These are phyloP conservation scores for Xestia xanthographa DNA, from an alignment of 2,888 invertebrate genomes.

Conservation along the genomic window DNA sequence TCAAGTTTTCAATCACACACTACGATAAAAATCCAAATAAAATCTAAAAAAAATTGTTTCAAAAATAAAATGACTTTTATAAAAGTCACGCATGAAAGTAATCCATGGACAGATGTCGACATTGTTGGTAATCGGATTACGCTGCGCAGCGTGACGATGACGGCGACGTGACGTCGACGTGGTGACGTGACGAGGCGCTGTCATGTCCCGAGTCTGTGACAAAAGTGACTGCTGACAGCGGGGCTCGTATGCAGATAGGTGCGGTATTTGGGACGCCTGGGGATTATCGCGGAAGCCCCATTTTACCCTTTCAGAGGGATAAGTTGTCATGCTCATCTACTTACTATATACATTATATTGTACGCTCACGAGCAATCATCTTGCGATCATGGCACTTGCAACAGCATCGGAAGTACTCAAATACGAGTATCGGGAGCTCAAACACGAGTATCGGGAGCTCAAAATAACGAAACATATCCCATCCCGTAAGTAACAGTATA, in stretches of 20 bases:
- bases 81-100: constrained; percentile 35
- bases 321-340: not conserved
- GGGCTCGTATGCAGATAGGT: constrained; percentile 10
- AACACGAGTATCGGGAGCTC: too few relatives aligned
- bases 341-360: not conserved
- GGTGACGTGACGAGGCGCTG: constrained; percentile 14
- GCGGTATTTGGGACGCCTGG: not conserved
- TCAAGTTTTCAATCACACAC: too few relatives aligned
- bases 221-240: constrained; percentile 14
- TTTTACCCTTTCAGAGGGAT: not conserved
- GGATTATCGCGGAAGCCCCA: not conserved
- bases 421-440: too few relatives aligned
- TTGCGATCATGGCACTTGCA: too few relatives aligned
- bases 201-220: constrained; percentile 16
- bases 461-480: too few relatives aligned
- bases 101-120: constrained; percentile 72
- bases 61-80: constrained; percentile 34
- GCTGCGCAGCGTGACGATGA: constrained; percentile 46
- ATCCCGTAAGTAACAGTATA: too few relatives aligned
- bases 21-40: not conserved
- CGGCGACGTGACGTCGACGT: constrained; percentile 4
- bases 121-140: constrained; percentile 75
- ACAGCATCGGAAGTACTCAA: too few relatives aligned
- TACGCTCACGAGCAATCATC: too few relatives aligned
- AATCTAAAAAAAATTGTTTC: not conserved